These are phyloP conservation scores for Sinosuthora webbiana DNA, from an alignment of 2,113 vertebrate species.

Conservation along the genomic window DNA sequence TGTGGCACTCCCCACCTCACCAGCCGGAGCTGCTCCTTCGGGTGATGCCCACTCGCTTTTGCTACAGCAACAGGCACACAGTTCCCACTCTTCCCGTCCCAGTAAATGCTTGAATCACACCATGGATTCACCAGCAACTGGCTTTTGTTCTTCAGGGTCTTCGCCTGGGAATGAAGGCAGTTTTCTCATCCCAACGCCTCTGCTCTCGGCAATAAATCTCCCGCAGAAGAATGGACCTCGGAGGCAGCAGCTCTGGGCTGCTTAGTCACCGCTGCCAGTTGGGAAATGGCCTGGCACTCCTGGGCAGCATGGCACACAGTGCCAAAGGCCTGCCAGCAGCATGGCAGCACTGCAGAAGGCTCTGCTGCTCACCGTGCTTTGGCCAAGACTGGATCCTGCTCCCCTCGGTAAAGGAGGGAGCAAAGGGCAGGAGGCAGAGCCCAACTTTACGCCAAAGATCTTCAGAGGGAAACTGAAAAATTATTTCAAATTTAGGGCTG, in stretches of 20 bases:
- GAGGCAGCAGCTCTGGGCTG: slow-evolving; percentile 25
- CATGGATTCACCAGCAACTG: slow-evolving; percentile 44
- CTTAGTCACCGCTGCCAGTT: not conserved
- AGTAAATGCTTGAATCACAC: slow-evolving; percentile 36
- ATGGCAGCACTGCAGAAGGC: not conserved
- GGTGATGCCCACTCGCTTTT: not conserved
- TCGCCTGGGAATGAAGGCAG: slow-evolving; percentile 13
- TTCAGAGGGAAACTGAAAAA: not conserved
- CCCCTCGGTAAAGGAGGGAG: not conserved
- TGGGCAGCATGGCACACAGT: fast-evolving
- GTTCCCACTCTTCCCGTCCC: slow-evolving; percentile 4
- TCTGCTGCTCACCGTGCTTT: not conserved
- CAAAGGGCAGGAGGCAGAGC: not conserved
- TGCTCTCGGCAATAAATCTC: slow-evolving; percentile 58
- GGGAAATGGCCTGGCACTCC: not conserved
- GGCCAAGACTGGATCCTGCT: not conserved
- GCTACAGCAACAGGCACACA: slow-evolving; percentile 18
- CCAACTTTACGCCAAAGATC: not conserved
- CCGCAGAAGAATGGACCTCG: slow-evolving; percentile 25
- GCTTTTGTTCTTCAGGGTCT: slow-evolving; percentile 55
- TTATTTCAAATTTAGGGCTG: not conserved
- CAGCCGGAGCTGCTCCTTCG: not conserved
- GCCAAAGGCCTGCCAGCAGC: not conserved
- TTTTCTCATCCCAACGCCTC: slow-evolving; percentile 29
- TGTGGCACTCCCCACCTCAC: not conserved